Evolutionary conservation across 2,797 vertebrate genomes (phyloP).

Genomic region (Mormyrops attenuatus): DNA sequence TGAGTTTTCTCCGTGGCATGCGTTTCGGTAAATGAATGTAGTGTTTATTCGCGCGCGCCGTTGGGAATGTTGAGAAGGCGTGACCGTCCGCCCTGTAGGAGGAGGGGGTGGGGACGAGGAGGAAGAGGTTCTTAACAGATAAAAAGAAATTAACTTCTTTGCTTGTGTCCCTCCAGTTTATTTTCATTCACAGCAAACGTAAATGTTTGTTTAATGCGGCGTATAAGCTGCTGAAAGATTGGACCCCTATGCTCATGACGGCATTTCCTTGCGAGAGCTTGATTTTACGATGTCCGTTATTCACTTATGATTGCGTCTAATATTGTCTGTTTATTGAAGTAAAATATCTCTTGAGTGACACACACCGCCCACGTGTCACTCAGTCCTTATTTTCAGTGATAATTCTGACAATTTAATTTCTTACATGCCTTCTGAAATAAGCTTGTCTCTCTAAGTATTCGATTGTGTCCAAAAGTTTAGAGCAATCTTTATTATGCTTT

Average conservation of each 20-base stretch:
- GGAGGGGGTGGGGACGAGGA: slow-evolving; percentile 71
- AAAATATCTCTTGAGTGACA: not conserved
- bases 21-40: slow-evolving; percentile 64
- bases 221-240: not conserved
- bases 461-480: not conserved
- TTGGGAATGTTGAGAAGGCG: slow-evolving; percentile 79
- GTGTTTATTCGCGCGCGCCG: slow-evolving; percentile 60
- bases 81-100: slow-evolving; percentile 77
- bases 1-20: not conserved
- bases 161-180: slow-evolving; percentile 68
- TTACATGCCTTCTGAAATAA: not conserved
- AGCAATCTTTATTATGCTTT: not conserved
- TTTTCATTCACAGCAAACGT: slow-evolving; percentile 59
- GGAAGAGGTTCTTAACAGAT: slow-evolving; percentile 78
- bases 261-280: not conserved
- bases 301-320: not conserved
- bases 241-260: not conserved
- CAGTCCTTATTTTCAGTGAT: not conserved
- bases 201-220: slow-evolving; percentile 19
- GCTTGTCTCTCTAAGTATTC: not conserved
- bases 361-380: not conserved
- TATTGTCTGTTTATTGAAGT: not conserved
- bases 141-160: slow-evolving; percentile 83
- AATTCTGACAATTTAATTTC: not conserved
- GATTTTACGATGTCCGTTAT: not conserved